These are phyloP conservation scores for Phenganax subtilis DNA, from an alignment of 92 coral and sea anemone genomes.

Conservation along the genomic window DNA sequence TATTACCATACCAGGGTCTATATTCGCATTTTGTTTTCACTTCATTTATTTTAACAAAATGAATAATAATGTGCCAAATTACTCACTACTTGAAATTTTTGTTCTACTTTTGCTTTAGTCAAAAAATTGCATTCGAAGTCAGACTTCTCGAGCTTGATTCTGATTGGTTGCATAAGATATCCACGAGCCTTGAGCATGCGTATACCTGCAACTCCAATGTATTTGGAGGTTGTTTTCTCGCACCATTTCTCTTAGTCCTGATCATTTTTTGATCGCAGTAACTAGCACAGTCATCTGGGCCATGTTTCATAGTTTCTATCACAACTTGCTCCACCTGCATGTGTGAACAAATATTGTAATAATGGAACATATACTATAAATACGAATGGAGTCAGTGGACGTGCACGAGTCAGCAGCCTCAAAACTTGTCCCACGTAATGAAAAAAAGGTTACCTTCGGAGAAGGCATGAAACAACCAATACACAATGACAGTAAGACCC, in stretches of 20 bases:
- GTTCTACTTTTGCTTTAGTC: not conserved
- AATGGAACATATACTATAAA: not conserved
- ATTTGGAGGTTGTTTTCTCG: slow-evolving; percentile 68
- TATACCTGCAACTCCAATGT: slow-evolving; percentile 61
- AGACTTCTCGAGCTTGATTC: no score
- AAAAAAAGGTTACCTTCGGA: slow-evolving; percentile 47
- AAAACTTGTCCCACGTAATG: not conserved
- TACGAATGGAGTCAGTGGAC: not conserved
- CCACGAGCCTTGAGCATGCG: not conserved
- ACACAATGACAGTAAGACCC: slow-evolving; percentile 81
- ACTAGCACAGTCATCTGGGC: slow-evolving; percentile 59
- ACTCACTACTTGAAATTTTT: no score
- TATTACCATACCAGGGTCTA: no score
- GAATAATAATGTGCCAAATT: no score
- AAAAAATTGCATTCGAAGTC: not conserved
- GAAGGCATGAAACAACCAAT: slow-evolving; percentile 78
- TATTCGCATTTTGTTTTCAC: not conserved
- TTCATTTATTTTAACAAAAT: no score
- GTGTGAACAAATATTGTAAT: not conserved
- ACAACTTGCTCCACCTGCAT: slow-evolving; percentile 61
- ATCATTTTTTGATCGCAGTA: slow-evolving; percentile 62
- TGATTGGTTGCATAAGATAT: no score
- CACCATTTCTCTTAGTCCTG: slow-evolving; percentile 56
- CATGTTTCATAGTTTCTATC: slow-evolving; percentile 58
- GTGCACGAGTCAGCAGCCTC: not conserved